phyloP scores from a whole-genome alignment of 1,140 invertebrate species.

The Heliconius hewitsoni region DNA sequence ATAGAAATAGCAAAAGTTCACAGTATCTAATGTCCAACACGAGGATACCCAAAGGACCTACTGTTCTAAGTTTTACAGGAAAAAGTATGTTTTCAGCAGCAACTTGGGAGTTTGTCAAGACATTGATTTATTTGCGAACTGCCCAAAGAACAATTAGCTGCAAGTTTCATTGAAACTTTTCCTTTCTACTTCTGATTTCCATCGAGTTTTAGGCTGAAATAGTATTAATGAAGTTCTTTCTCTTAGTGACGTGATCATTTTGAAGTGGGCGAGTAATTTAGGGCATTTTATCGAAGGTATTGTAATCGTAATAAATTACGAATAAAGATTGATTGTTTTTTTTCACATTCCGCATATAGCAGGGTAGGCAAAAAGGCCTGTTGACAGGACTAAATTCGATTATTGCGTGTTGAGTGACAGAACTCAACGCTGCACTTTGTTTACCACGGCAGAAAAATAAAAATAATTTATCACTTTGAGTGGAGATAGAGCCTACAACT shows the following conservation, averaged over 20 bases:
- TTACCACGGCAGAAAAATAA: neutral
- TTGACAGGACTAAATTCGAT: neutral
- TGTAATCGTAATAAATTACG: neutral
- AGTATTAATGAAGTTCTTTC: neutral
- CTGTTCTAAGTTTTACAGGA: conserved; percentile 18
- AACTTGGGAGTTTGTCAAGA: conserved; percentile 23
- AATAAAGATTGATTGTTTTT: no score
- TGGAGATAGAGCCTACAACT: neutral
- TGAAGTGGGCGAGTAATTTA: neutral
- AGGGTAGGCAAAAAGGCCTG: no score
- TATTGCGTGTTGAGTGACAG: neutral
- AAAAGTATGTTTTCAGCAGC: conserved; percentile 5
- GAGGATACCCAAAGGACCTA: neutral
- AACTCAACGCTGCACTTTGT: neutral
- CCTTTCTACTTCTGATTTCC: neutral
- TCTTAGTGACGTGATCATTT: neutral
- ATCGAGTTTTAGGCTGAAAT: neutral
- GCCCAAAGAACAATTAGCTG: conserved; percentile 15
- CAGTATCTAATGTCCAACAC: neutral
- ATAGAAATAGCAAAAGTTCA: neutral
- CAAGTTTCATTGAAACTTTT: conserved; percentile 16
- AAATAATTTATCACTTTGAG: neutral
- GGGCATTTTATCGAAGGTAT: no score
- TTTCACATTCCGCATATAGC: no score
- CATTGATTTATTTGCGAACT: conserved; percentile 24